These are phyloP conservation scores for Sisyra terminalis DNA, from an alignment of 2,888 invertebrate species.

Conservation along the genomic window DNA sequence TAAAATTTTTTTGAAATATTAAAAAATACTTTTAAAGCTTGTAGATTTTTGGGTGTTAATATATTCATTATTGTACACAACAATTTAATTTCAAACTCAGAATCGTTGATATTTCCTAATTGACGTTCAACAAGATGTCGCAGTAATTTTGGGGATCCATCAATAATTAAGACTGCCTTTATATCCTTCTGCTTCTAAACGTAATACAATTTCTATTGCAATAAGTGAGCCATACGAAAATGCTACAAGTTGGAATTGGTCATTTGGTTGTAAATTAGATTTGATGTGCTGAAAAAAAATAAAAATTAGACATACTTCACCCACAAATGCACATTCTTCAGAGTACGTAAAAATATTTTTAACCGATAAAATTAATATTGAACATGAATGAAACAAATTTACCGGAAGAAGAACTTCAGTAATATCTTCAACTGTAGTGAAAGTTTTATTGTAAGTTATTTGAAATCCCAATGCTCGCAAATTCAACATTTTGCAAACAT, in stretches of 20 bases:
- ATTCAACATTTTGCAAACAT: conserved; percentile 32
- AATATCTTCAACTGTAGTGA: conserved; percentile 31
- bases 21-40: conserved; percentile 21
- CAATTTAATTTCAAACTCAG: conserved; percentile 35
- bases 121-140: conserved; percentile 30
- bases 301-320: too few species aligned
- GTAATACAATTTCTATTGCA: conserved; percentile 56
- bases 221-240: conserved; percentile 79
- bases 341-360: too few species aligned
- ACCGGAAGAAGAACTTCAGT: conserved; percentile 36
- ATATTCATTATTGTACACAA: conserved; percentile 33
- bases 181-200: conserved; percentile 49
- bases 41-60: conserved; percentile 27
- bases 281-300: conserved; percentile 36
- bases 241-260: conserved; percentile 59
- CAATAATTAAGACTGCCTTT: conserved; percentile 57
- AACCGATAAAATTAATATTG: too few species aligned
- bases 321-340: too few species aligned
- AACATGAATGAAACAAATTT: too few species aligned
- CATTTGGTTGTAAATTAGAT: conserved; percentile 31
- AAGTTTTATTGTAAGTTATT: conserved; percentile 28
- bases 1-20: background rate
- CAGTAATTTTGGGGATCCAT: conserved; percentile 58
- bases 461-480: conserved; percentile 36
- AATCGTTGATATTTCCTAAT: conserved; percentile 27